A percentile compares a stretch with the other conserved stretches of the same genome.
These are phyloP conservation scores for Bruchidius siliquastri DNA, from an alignment of 2,888 invertebrate species.

Conservation along the genomic window DNA sequence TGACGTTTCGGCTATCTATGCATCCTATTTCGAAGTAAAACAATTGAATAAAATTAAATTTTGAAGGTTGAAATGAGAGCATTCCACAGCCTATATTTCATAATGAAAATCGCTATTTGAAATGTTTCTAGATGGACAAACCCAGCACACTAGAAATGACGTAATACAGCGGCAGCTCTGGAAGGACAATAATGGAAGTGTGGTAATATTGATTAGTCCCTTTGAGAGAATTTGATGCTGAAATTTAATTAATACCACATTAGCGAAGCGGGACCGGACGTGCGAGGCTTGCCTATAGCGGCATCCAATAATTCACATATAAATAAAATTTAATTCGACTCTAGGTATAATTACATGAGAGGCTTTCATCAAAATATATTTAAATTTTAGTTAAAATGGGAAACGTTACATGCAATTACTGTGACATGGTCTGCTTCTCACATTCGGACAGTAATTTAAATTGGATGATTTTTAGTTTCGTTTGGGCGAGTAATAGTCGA, in stretches of 20 bases:
- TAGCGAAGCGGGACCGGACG: constrained; percentile 27
- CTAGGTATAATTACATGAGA: constrained; percentile 23
- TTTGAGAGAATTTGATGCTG: constrained; percentile 30
- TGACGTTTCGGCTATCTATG: no score
- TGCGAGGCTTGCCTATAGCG: neutral
- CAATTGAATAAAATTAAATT: no score
- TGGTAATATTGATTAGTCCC: constrained; percentile 23
- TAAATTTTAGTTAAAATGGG: neutral
- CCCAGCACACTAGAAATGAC: neutral
- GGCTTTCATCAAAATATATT: constrained; percentile 23
- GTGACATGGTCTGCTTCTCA: neutral
- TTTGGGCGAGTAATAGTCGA: neutral
- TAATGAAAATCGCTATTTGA: no score
- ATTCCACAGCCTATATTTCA: no score
- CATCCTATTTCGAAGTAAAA: no score
- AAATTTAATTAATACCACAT: constrained; percentile 37
- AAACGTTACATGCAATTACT: neutral
- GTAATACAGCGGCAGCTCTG: neutral
- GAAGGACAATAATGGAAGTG: constrained; percentile 22
- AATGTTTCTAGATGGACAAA: neutral
- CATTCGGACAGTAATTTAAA: neutral
- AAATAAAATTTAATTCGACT: constrained; percentile 23
- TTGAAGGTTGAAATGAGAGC: no score
- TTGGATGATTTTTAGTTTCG: neutral
- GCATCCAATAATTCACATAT: constrained; percentile 28